These are phyloP conservation scores for Entosphenus tridentatus DNA, from an alignment of 2,113 vertebrate genomes.

Conservation along the genomic window DNA sequence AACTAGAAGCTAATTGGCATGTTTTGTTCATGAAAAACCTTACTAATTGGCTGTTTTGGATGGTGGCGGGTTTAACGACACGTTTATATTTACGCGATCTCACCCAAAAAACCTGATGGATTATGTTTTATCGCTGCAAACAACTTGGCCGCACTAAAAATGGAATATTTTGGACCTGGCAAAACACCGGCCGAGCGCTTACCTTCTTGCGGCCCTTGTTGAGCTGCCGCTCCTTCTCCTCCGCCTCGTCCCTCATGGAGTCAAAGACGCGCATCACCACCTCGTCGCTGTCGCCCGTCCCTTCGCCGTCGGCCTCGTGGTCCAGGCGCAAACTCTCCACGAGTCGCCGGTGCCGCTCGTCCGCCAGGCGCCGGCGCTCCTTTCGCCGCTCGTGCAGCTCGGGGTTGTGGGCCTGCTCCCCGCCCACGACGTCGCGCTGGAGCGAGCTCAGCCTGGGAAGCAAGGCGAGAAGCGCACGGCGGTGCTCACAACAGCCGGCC, in stretches of 20 bases:
- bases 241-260: slow-evolving; percentile 57
- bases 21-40: too few relatives aligned
- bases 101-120: too few relatives aligned
- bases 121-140: too few relatives aligned
- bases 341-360: slow-evolving; percentile 38
- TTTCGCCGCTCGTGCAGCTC: slow-evolving; percentile 39
- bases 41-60: too few relatives aligned
- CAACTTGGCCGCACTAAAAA: too few relatives aligned
- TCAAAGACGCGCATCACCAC: slow-evolving; percentile 39
- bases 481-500: background rate
- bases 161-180: too few relatives aligned
- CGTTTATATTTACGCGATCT: too few relatives aligned
- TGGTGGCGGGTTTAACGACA: too few relatives aligned
- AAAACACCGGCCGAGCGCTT: too few relatives aligned
- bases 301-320: slow-evolving; percentile 15
- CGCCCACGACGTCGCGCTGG: slow-evolving; percentile 44
- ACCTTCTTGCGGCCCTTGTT: slow-evolving; percentile 51
- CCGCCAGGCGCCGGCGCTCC: slow-evolving; percentile 26
- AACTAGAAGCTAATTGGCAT: too few relatives aligned
- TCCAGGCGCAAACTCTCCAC: slow-evolving; percentile 27
- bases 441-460: slow-evolving; percentile 41
- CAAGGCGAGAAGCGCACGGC: background rate
- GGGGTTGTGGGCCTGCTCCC: slow-evolving; percentile 49
- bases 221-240: slow-evolving; percentile 39
- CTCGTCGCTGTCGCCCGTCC: slow-evolving; percentile 21